Conservation (phyloP, 2,113 vertebrate species). For the Brachyistius frenatus region DNA sequence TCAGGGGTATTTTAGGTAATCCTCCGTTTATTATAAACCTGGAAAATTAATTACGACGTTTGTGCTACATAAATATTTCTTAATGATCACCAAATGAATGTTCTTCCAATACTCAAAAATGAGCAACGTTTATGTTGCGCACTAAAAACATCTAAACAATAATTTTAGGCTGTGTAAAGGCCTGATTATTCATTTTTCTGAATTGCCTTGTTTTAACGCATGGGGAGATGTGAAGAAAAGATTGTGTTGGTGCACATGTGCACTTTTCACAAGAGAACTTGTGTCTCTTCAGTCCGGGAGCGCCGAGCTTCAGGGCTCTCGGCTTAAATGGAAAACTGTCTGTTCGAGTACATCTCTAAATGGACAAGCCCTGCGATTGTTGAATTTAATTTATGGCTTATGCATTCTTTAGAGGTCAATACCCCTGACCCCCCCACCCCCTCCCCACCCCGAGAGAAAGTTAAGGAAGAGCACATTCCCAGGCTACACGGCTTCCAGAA, state of each 20-base stretch:
- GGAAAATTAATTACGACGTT: not conserved
- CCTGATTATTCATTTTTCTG: not conserved
- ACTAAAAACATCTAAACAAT: slow-evolving; percentile 6
- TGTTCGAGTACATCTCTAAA: slow-evolving; percentile 92
- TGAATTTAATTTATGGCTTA: slow-evolving; percentile 96
- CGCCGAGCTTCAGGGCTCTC: slow-evolving; percentile 54
- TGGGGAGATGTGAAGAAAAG: not conserved
- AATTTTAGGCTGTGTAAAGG: slow-evolving; percentile 1
- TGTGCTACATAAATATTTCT: not conserved
- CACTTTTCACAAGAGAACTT: slow-evolving; percentile 75
- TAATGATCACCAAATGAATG: not conserved
- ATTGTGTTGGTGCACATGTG: slow-evolving; percentile 43
- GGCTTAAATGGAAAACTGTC: slow-evolving; percentile 87
- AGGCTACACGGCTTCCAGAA: slow-evolving; percentile 60
- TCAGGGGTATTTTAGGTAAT: slow-evolving; percentile 64
- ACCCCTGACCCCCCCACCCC: slow-evolving; percentile 90
- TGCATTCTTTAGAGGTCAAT: slow-evolving; percentile 97
- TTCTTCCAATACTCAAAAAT: not conserved
- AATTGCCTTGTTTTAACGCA: slow-evolving; percentile 1
- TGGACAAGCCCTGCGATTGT: slow-evolving; percentile 90
- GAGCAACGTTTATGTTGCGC: not conserved
- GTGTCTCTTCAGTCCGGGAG: slow-evolving; percentile 1
- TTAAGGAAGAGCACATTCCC: slow-evolving; percentile 85
- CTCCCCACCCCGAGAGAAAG: slow-evolving; percentile 86
- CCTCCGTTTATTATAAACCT: slow-evolving; percentile 4